phyloP scores from a whole-genome alignment of 2,113 vertebrate genomes.

The Oreocharis arfaki region DNA sequence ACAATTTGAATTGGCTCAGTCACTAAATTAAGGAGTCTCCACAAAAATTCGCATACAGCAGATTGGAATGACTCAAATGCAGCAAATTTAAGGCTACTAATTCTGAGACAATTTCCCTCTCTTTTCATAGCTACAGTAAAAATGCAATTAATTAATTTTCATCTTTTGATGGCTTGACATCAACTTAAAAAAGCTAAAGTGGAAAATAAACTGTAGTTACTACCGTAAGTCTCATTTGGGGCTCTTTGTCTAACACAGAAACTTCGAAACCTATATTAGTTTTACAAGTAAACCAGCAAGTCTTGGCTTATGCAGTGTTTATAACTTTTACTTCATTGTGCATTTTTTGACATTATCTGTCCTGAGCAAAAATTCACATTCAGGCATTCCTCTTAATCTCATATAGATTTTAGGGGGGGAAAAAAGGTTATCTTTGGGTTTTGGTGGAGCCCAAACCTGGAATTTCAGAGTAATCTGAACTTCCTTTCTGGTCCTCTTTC shows the following conservation, averaged over 20 bases:
- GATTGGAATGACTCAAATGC: neutral
- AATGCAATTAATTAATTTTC: neutral
- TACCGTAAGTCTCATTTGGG: neutral
- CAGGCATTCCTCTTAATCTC: neutral
- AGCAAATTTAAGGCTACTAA: neutral
- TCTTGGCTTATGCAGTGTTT: neutral
- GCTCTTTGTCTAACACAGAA: neutral
- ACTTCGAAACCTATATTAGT: neutral
- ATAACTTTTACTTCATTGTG: neutral
- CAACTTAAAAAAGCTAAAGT: neutral
- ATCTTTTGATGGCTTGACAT: neutral
- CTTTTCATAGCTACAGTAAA: neutral
- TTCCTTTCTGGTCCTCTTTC: neutral
- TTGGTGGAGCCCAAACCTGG: neutral
- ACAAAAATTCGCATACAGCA: neutral
- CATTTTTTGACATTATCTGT: neutral
- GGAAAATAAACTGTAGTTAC: neutral
- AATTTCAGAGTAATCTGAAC: neutral
- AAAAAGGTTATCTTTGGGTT: neutral
- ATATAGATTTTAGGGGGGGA: neutral
- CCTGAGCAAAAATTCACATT: neutral
- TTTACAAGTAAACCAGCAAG: neutral
- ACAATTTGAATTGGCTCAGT: neutral
- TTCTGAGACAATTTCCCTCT: neutral
- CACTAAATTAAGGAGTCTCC: neutral